Evolutionary conservation across 2,888 invertebrate genomes (phyloP), one percentile per base, ranked within the genome.

Genomic region (Ornithoptera alexandrae): DNA sequence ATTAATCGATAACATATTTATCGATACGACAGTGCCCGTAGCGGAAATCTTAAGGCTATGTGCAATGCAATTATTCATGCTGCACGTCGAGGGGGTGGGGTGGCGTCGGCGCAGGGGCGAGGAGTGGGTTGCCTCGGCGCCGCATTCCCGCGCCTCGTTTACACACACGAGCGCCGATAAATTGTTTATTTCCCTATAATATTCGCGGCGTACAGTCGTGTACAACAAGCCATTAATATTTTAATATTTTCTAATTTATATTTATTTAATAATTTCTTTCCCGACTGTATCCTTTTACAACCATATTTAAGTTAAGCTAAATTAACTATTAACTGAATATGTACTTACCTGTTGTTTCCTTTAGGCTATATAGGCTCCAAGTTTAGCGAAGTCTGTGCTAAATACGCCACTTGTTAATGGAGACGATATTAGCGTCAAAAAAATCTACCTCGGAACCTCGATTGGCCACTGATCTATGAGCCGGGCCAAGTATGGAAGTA

Each of bases 61-160:
- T 53, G 68, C 59, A 63, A 63, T 70, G 53, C 59, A 63, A 67
- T 67, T 67, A 66, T 63, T 67, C 62, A 39, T 66, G 58, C 63
- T 62, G 39, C 59, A 62, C 62, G 66, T 66, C 66, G 12, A 7
- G 2, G 7, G 42, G 42, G 12, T 8, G 42, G 42, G 12, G 42
- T 10, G 42, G 12, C 12, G 42, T 10, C 8, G 42, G 12, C 8
- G 12, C 8, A 0, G 12, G 46, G 59, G 62, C 46, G 66, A 24
- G 61, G 39, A n/a, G 30, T 10, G 18, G 57, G 65, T 6, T 20
- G 24, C 24, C 50, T 15, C 56, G 20, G 64, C 30, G 30, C 57
- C 53, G 59, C 70, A 67, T 70, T 70, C 70, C 66, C 62, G 70
- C 42, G 53, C 62, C 59, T 36, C 70, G 66, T 70, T 70, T 70